phyloP scores from a whole-genome alignment of 2,888 invertebrate genomes.

The Phytoseiulus persimilis region DNA sequence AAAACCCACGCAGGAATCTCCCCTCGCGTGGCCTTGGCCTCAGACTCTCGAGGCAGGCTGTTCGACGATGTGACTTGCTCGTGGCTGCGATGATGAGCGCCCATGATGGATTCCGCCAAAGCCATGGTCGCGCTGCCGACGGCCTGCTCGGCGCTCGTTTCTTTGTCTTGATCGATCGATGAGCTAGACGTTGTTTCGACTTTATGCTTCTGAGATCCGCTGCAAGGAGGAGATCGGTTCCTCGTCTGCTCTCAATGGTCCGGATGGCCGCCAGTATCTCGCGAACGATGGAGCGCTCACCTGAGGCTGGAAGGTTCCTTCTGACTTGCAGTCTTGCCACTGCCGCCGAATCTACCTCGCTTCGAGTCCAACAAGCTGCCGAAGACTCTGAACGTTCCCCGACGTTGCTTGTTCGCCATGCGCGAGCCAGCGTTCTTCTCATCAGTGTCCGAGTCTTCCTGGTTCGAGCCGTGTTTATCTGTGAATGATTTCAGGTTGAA shows the following conservation, averaged over 20 bases:
- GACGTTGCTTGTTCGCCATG: not conserved
- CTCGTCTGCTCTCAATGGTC: too few species aligned
- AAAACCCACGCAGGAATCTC: slow-evolving; percentile 28
- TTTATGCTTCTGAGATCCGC: slow-evolving; percentile 29
- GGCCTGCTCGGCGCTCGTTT: not conserved
- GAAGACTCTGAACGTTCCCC: slow-evolving; percentile 25
- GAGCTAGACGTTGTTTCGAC: slow-evolving; percentile 10
- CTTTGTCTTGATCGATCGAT: slow-evolving; percentile 7
- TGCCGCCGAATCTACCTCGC: slow-evolving; percentile 27
- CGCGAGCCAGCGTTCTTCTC: slow-evolving; percentile 31
- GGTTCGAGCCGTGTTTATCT: slow-evolving; percentile 27
- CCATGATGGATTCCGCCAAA: not conserved
- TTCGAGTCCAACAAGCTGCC: slow-evolving; percentile 25
- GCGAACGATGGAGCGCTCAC: not conserved
- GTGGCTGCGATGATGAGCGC: not conserved
- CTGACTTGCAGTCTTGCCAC: not conserved
- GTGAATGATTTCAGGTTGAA: too few species aligned
- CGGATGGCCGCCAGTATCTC: too few species aligned
- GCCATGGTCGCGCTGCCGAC: not conserved
- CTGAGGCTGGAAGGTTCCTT: not conserved
- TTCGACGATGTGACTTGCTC: not conserved
- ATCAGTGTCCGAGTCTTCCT: slow-evolving; percentile 25
- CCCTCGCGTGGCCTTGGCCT: not conserved
- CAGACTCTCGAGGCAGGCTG: not conserved
- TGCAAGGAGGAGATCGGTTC: too few species aligned